A percentile compares a stretch with the other conserved stretches of the same genome.
Evolutionary conservation across 2,113 vertebrate species (phyloP).

Genomic region (Prochilodus magdalenae): DNA sequence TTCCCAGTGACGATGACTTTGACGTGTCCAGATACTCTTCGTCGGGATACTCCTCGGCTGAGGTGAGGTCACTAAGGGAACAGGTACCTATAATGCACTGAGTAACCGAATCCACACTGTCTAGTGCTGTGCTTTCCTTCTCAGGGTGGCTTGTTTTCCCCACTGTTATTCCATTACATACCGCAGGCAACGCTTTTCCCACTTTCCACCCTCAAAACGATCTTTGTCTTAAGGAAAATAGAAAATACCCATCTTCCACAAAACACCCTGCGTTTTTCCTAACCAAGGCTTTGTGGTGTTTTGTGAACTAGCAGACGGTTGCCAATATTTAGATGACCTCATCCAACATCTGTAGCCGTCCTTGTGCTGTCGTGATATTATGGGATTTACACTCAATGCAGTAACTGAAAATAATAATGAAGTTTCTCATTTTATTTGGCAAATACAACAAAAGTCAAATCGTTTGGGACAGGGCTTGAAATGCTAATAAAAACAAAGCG

Average conservation of each 20-base stretch:
- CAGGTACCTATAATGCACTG: conserved; percentile 48
- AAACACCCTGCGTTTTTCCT: no score
- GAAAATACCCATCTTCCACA: not conserved
- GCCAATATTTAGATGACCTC: not conserved
- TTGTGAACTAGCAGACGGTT: no score
- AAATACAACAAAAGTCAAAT: no score
- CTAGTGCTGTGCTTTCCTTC: no score
- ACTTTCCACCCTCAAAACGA: not conserved
- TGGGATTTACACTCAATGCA: not conserved
- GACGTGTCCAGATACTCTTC: conserved; percentile 99
- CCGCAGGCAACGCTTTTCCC: not conserved
- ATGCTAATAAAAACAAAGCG: no score
- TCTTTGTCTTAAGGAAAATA: no score
- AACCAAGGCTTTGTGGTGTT: no score
- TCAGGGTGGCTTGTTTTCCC: not conserved
- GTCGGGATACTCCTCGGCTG: conserved; percentile 97
- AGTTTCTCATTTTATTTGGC: no score
- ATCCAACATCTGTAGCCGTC: not conserved
- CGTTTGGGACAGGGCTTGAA: no score
- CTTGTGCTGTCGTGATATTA: not conserved
- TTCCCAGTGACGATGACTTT: conserved; percentile 94
- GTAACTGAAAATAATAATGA: no score
- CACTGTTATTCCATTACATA: not conserved
- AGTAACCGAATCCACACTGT: conserved; percentile 5
- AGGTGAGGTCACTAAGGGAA: conserved; percentile 84